phyloP scores from a whole-genome alignment of 1,140 invertebrate species.

The Bombus pascuorum region DNA sequence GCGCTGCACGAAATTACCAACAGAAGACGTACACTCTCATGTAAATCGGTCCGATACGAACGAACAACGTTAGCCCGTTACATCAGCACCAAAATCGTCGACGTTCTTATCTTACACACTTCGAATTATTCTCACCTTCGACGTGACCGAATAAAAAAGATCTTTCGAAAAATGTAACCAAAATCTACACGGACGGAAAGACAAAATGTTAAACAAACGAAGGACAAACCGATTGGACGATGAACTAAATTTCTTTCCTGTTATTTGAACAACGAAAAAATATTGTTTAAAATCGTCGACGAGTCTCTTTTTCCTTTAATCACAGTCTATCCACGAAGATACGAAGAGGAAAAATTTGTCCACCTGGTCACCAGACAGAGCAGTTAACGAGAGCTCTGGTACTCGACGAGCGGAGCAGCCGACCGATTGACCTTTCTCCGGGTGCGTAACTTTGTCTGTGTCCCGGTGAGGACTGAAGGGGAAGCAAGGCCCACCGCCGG shows the following conservation, averaged over 20 bases:
- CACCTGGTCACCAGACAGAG: constrained; percentile 44
- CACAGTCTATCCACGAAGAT: not conserved
- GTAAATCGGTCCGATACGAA: constrained; percentile 32
- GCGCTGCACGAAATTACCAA: constrained; percentile 38
- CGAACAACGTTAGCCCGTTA: constrained; percentile 43
- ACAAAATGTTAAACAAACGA: too few species aligned
- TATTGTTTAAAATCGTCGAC: not conserved
- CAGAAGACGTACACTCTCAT: constrained; percentile 55
- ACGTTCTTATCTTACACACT: constrained; percentile 4
- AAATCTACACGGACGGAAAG: too few species aligned
- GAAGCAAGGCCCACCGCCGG: constrained; percentile 66
- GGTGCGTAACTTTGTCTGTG: constrained; percentile 79
- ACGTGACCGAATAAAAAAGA: too few species aligned
- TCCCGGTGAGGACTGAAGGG: constrained; percentile 79
- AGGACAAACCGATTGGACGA: not conserved
- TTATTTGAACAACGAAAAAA: not conserved
- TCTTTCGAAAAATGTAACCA: not conserved
- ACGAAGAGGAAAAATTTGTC: constrained; percentile 11
- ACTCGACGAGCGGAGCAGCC: constrained; percentile 50
- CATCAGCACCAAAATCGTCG: constrained; percentile 42
- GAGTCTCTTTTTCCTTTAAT: not conserved
- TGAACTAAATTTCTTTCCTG: not conserved
- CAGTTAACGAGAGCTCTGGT: constrained; percentile 50
- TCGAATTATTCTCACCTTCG: not conserved
- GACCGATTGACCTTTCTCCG: constrained; percentile 76